phyloP scores from a whole-genome alignment of 1,140 invertebrate species.

The Drosophila bifasciata region DNA sequence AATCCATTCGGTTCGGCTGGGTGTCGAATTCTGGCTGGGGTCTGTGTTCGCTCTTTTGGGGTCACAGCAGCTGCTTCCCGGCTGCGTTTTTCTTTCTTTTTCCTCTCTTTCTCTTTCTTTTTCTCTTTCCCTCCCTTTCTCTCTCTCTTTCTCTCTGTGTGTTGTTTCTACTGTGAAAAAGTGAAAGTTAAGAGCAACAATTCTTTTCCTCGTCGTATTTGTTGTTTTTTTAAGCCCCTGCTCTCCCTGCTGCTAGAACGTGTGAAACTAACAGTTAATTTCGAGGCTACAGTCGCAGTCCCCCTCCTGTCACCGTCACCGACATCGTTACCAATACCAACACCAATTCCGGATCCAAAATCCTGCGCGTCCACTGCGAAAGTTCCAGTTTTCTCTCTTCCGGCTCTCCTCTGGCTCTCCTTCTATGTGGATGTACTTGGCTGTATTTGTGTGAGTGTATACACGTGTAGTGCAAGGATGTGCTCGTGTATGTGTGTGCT shows the following conservation, averaged over 20 bases:
- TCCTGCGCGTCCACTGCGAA: slow-evolving; percentile 59
- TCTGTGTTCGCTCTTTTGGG: slow-evolving; percentile 48
- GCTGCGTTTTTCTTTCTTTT: slow-evolving; percentile 34
- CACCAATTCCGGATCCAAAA: slow-evolving; percentile 39
- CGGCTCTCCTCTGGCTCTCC: not conserved
- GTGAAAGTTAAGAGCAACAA: slow-evolving; percentile 80
- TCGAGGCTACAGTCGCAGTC: slow-evolving; percentile 49
- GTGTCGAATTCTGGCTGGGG: slow-evolving; percentile 37
- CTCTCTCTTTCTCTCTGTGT: slow-evolving; percentile 14
- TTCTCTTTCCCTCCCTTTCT: slow-evolving; percentile 1
- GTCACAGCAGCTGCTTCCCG: slow-evolving; percentile 61
- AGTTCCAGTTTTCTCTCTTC: slow-evolving; percentile 26
- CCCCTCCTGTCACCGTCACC: slow-evolving; percentile 1
- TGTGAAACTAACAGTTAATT: slow-evolving; percentile 80
- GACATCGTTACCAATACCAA: slow-evolving; percentile 24
- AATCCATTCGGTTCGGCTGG: slow-evolving; percentile 6
- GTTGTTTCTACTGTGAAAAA: slow-evolving; percentile 58
- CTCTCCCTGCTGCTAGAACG: slow-evolving; percentile 62
- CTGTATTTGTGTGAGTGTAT: slow-evolving; percentile 8
- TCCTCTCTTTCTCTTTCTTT: not conserved
- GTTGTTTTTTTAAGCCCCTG: slow-evolving; percentile 9
- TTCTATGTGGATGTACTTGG: not conserved
- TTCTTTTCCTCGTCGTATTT: slow-evolving; percentile 53
- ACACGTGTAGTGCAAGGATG: slow-evolving; percentile 1
- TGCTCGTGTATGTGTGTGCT: slow-evolving; percentile 1